Evolutionary conservation across 2,113 vertebrate species (phyloP), one percentile per base, ranked within the genome.

Genomic region (Nycticorax nycticorax): DNA sequence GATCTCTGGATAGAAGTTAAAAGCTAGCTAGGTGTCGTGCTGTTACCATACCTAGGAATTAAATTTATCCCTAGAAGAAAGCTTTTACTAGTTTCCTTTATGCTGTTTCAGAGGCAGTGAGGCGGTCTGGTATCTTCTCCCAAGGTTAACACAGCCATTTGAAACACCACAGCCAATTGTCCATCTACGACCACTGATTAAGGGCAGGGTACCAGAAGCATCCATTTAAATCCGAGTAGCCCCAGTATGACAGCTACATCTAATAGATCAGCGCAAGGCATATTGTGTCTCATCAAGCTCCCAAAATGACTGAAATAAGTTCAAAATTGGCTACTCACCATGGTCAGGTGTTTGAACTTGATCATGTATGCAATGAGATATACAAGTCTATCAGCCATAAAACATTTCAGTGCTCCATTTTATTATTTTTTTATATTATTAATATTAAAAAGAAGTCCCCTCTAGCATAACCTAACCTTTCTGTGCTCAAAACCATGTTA

Each of bases 61-160:
- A 85, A 91, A 92, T 76, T 62, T n/a, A 64, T 1, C 9, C 12
- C 47, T 26, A 66, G 22, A 74, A 85, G n/a, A 85, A 78, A 89
- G 63, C 14, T 82, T 82, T 76, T 27, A 32, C 45, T 72, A 12
- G 7, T 45, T 81, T 59, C 9, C 35, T 66, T 72, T 26, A 32
- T 1, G 3, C 11, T 37, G 68, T 76, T 92, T 79, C 48, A 79
- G 59, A 64, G 27, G 53, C 60, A 64, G 9, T 15, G 60, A 95
- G 35, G 60, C 55, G 90, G 27, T 6, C 30, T 43, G 55, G 50
- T 19, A 20, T 72, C 66, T 85, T 87, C 45, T 93, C 18, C 55
- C 96, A 93, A 92, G 89, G 73, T 96, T 88, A 94, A 85, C 59
- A 74, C 22, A 93, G 68, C 18, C 67, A 87, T 91, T 73, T 93